Percentiles rank a stretch among this genome's conserved stretches.
Conservation (phyloP, 1,140 invertebrate genomes). For the Ceratina calcarata region DNA sequence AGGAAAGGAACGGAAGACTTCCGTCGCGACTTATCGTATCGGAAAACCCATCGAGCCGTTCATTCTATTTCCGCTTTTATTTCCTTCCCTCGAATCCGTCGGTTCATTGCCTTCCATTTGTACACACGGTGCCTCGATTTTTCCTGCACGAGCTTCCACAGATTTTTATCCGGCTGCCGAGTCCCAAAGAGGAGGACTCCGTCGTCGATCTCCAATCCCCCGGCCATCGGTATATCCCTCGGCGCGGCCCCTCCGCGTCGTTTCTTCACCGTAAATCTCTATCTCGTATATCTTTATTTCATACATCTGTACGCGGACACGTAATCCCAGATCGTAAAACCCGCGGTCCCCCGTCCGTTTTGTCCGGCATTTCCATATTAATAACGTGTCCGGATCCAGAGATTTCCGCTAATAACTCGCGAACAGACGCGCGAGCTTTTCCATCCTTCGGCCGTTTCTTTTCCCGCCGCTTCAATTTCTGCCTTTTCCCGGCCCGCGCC, state of each 20-base stretch:
- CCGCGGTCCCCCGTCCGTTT: not conserved
- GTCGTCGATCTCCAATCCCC: too few relatives aligned
- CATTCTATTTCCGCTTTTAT: slow-evolving; percentile 77
- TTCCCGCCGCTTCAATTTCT: slow-evolving; percentile 31
- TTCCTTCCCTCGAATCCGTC: slow-evolving; percentile 83
- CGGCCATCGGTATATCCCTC: too few relatives aligned
- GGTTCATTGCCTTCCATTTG: slow-evolving; percentile 80
- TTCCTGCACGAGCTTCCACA: slow-evolving; percentile 36
- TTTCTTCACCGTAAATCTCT: slow-evolving; percentile 1
- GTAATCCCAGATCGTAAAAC: slow-evolving; percentile 13
- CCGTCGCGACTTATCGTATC: slow-evolving; percentile 71
- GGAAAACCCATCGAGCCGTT: slow-evolving; percentile 73
- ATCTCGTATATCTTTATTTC: slow-evolving; percentile 40
- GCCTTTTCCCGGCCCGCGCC: slow-evolving; percentile 21
- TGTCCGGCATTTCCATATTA: slow-evolving; percentile 34
- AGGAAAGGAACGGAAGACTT: slow-evolving; percentile 62
- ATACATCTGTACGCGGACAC: slow-evolving; percentile 2
- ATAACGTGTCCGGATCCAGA: slow-evolving; percentile 16
- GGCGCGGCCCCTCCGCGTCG: too few relatives aligned
- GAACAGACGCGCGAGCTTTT: not conserved
- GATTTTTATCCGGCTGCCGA: slow-evolving; percentile 18
- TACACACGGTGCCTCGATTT: slow-evolving; percentile 66
- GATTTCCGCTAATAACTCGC: slow-evolving; percentile 4
- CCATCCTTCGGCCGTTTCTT: not conserved
- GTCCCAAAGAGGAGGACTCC: not conserved